A percentile compares a stretch with the other conserved stretches of the same genome.
phyloP scores from a whole-genome alignment of 2,113 vertebrate genomes.

The Cyanoramphus novaezelandiae region DNA sequence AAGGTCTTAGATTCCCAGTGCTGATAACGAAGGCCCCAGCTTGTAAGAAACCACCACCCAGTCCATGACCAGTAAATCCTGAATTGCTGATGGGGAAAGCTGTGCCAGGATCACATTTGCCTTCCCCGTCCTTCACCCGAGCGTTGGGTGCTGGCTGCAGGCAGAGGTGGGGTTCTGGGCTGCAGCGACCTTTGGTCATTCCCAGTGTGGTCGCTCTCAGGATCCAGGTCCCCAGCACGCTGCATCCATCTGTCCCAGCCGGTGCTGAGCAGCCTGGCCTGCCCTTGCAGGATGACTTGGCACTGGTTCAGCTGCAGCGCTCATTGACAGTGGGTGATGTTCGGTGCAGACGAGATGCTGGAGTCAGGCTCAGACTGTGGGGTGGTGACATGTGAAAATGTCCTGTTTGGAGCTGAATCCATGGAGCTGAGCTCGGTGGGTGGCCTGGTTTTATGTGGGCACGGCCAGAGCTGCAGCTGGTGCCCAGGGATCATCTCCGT shows the following conservation, averaged over 20 bases:
- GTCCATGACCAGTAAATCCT: background rate
- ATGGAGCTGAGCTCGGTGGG: rapidly evolving
- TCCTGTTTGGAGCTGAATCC: background rate
- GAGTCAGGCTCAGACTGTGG: background rate
- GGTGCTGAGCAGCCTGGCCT: background rate
- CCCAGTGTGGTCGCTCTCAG: rapidly evolving
- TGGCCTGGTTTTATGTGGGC: background rate
- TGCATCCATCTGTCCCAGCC: background rate
- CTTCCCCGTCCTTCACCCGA: rapidly evolving
- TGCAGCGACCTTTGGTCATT: background rate
- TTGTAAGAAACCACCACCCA: background rate
- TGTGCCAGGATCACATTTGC: background rate
- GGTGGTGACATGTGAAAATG: background rate
- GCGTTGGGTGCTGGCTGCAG: rapidly evolving
- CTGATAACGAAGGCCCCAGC: background rate
- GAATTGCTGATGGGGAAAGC: background rate
- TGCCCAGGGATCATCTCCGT: background rate
- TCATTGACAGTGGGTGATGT: rapidly evolving
- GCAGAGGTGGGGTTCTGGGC: background rate
- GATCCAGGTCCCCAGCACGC: rapidly evolving
- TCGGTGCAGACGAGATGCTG: background rate
- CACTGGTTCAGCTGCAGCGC: background rate
- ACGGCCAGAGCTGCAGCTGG: background rate
- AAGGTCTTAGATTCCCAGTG: background rate
- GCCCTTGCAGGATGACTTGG: background rate